phyloP scores from a whole-genome alignment of 2,888 invertebrate species.

The Cartodere bifasciata region DNA sequence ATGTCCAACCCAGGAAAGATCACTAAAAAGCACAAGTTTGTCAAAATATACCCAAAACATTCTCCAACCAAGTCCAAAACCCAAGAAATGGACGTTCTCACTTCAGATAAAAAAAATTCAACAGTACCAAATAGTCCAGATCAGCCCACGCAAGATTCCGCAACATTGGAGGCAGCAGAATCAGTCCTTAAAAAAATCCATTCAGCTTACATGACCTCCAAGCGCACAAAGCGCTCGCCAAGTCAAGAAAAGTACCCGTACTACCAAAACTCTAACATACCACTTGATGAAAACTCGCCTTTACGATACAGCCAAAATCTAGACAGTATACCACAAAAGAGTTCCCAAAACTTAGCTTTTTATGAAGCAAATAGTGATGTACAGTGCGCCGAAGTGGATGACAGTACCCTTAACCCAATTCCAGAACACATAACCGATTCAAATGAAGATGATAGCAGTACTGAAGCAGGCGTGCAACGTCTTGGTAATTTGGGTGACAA shows the following conservation, averaged over 20 bases:
- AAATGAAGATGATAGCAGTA: conserved; percentile 24
- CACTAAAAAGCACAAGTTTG: conserved; percentile 21
- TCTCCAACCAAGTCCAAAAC: no score
- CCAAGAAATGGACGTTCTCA: no score
- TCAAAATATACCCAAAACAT: conserved; percentile 26
- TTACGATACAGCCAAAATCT: conserved; percentile 54
- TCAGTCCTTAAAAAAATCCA: no score
- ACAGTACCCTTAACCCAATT: conserved; percentile 41
- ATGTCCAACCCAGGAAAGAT: conserved; percentile 22
- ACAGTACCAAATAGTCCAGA: no score
- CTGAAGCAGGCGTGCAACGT: conserved; percentile 32
- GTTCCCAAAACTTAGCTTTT: conserved; percentile 53
- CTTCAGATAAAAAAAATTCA: no score
- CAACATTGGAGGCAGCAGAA: no score
- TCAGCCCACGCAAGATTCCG: no score
- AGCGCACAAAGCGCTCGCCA: no score
- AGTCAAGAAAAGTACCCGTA: conserved; percentile 60
- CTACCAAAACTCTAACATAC: conserved; percentile 35
- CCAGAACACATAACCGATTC: conserved; percentile 35
- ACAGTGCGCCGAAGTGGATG: conserved; percentile 43
- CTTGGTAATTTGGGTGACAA: conserved; percentile 55
- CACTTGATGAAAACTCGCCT: conserved; percentile 44
- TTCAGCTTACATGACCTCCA: no score
- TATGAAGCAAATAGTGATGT: conserved; percentile 48
- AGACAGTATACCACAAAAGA: conserved; percentile 48